Base-by-base conservation (phyloP, 2,888 invertebrate species). In the Amphimallon solstitiale region DNA sequence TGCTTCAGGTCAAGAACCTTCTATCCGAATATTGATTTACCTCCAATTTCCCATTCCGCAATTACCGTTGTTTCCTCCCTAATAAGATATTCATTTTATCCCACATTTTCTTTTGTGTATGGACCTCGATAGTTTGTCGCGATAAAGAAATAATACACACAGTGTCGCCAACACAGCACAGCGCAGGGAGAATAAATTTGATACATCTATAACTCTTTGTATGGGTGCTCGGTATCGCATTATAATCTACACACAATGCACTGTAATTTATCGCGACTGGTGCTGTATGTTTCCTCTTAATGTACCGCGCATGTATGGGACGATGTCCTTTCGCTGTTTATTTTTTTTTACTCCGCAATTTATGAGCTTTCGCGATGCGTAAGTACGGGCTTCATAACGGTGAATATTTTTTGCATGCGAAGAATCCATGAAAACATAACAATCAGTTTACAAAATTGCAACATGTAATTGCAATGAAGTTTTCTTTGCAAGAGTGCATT, bases 191-290 rank as follows among this genome's bases (percentile, higher is more conserved):
- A 38, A 63, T 63, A 51, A 29, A 51, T 38, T 29, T 51, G 52
- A 63, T 49, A 51, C 51, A 63, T 63, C 63, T 52, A 63, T 43
- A 40, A 43, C 63, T 49, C 35, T 37, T 21, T 52, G 29, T 45
- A 45, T 29, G 19, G 43, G 38, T n/a, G n/a, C n/a, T 19, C 34
- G 52, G 7, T 29, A 63, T 23, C 40, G 15, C n/a, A n/a, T n/a
- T 63, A 19, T 51, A 63, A 63, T 63, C 49, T 63, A 51, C 63
- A 63, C 52, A 63, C 63, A 63, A 63, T 63, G 19, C 63, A 40
- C 40, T 63, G 40, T 63, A 63, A 63, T 63, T 63, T 63, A 51
- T 45, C 51, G 4, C 6, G 19, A 29, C 21, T 21, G n/a, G 2
- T 21, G 54, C 21, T 34, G 38, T 40, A 40, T 21, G 14, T 54